Evolutionary conservation across 2,888 invertebrate genomes (phyloP).

Genomic region (Diaphora mendica): DNA sequence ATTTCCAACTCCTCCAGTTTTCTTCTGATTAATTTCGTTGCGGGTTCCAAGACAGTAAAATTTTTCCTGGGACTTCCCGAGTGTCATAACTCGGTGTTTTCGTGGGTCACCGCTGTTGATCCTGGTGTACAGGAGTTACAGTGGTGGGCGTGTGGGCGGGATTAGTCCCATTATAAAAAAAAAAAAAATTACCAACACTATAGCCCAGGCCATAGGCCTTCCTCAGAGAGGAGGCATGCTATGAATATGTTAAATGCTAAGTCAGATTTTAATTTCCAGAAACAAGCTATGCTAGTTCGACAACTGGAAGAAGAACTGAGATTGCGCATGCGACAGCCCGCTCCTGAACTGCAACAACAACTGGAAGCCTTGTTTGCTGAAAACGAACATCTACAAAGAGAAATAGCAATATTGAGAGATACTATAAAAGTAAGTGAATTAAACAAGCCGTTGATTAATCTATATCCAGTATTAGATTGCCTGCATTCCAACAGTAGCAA

Average conservation of each 20-base stretch:
- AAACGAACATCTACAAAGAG: constrained; percentile 97
- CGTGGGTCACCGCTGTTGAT: too few species aligned
- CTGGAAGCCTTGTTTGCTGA: constrained; percentile 96
- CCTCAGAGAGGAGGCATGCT: background rate
- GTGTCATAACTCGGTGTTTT: too few species aligned
- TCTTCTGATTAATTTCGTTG: too few species aligned
- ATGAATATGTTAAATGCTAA: background rate
- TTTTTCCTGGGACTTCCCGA: too few species aligned
- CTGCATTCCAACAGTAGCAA: background rate
- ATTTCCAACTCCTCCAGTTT: too few species aligned
- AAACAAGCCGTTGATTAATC: background rate
- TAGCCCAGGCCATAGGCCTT: too few species aligned
- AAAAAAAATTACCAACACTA: too few species aligned
- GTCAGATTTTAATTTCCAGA: constrained; percentile 86
- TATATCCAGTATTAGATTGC: background rate
- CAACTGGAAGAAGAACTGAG: constrained; percentile 97
- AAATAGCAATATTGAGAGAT: constrained; percentile 96
- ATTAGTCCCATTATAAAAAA: too few species aligned
- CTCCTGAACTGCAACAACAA: constrained; percentile 96
- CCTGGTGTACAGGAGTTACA: too few species aligned
- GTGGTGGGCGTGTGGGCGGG: too few species aligned
- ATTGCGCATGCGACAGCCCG: constrained; percentile 95
- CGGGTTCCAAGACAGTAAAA: too few species aligned
- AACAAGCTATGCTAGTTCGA: constrained; percentile 97
- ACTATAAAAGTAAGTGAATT: constrained; percentile 92